Percentiles rank a stretch among this genome's conserved stretches.
These are phyloP conservation scores for Brachyhypopomus occidentalis DNA, from an alignment of 2,113 vertebrate species.

Conservation along the genomic window DNA sequence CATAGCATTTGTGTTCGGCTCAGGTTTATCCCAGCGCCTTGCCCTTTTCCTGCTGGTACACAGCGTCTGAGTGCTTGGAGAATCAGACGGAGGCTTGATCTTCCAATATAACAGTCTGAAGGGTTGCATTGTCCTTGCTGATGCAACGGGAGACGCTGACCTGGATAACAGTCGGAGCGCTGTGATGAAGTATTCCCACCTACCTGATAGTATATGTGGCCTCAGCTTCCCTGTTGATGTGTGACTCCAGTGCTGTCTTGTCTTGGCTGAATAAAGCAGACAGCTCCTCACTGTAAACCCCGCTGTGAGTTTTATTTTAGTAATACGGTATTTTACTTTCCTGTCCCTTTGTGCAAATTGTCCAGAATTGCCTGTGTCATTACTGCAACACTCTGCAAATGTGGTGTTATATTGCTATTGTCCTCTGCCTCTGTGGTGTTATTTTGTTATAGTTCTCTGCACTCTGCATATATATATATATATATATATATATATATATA, in stretches of 20 bases:
- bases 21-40: background rate
- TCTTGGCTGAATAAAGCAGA: slow-evolving; percentile 37
- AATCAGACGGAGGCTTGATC: slow-evolving; percentile 9
- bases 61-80: background rate
- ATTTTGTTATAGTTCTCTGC: too few species aligned
- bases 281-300: slow-evolving; percentile 31
- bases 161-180: slow-evolving; percentile 4
- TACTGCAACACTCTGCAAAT: background rate
- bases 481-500: too few species aligned
- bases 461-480: too few species aligned
- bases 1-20: too few species aligned
- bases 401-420: background rate
- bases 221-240: slow-evolving; percentile 32
- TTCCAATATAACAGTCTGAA: slow-evolving; percentile 13
- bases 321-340: slow-evolving; percentile 35
- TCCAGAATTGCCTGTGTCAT: background rate
- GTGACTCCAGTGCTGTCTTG: background rate
- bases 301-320: slow-evolving; percentile 37
- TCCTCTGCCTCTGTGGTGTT: too few species aligned
- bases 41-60: background rate
- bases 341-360: slow-evolving; percentile 23
- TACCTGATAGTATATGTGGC: slow-evolving; percentile 36
- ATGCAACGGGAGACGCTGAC: slow-evolving; percentile 14
- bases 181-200: slow-evolving; percentile 27
- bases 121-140: slow-evolving; percentile 14